Conservation (phyloP, 2,797 vertebrate genomes). For the Enteromius anoplus region DNA sequence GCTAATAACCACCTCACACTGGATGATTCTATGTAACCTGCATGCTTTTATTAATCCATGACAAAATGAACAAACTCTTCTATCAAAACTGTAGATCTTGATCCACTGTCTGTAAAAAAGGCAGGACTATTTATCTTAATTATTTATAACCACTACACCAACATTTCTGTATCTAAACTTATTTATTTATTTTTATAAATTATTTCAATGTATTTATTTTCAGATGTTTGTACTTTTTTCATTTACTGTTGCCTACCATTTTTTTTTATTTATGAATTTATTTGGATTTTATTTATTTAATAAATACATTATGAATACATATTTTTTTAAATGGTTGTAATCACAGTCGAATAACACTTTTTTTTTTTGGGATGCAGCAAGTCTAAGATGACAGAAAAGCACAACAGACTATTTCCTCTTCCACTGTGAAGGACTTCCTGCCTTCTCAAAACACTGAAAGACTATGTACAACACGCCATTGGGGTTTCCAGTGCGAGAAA, state of each 20-base stretch:
- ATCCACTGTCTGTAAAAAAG: constrained; percentile 20
- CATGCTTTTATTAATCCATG: constrained; percentile 59
- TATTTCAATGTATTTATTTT: neutral
- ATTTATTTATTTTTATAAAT: neutral
- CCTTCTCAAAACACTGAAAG: constrained; percentile 58
- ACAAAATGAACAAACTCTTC: constrained; percentile 35
- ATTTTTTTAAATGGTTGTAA: constrained; percentile 2
- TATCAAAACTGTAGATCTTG: constrained; percentile 43
- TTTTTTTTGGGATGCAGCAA: constrained; percentile 28
- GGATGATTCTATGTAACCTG: constrained; percentile 58
- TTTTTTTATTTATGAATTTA: neutral
- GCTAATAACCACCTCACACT: constrained; percentile 50
- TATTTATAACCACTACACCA: neutral
- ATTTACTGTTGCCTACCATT: constrained; percentile 10
- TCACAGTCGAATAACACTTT: constrained; percentile 1
- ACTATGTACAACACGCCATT: constrained; percentile 5
- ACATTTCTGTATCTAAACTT: constrained; percentile 15
- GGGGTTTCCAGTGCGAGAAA: constrained; percentile 23
- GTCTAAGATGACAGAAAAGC: constrained; percentile 68
- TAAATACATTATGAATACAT: neutral
- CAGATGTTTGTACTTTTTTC: constrained; percentile 16
- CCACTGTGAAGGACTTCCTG: constrained; percentile 77
- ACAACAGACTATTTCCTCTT: constrained; percentile 79
- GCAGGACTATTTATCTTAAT: constrained; percentile 29
- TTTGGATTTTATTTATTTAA: neutral